phyloP scores from a whole-genome alignment of 2,888 invertebrate genomes.

The Pristionchus arcanus region DNA sequence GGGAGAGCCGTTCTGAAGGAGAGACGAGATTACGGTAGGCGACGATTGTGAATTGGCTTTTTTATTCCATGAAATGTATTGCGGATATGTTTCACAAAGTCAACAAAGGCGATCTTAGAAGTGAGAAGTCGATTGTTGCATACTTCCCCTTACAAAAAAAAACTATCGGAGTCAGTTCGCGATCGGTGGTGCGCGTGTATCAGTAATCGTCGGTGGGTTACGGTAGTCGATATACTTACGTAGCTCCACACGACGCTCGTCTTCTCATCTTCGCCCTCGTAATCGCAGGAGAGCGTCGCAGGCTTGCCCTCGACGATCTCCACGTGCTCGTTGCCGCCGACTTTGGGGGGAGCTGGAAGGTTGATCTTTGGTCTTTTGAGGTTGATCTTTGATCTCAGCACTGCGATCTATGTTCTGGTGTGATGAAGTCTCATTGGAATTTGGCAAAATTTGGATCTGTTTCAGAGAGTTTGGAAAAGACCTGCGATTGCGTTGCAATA shows the following conservation, averaged over 20 bases:
- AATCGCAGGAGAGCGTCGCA: conserved; percentile 74
- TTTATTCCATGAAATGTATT: too few relatives aligned
- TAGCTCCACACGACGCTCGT: conserved; percentile 74
- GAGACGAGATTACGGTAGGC: neutral
- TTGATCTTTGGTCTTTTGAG: neutral
- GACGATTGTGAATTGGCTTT: neutral
- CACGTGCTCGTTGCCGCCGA: conserved; percentile 72
- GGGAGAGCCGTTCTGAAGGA: conserved; percentile 47
- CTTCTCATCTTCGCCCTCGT: conserved; percentile 68
- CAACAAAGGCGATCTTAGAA: too few relatives aligned
- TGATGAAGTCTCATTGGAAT: too few relatives aligned
- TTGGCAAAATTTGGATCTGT: neutral
- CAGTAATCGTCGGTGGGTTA: neutral
- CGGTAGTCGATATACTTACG: conserved; percentile 60
- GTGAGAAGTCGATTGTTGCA: too few relatives aligned
- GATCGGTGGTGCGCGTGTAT: neutral
- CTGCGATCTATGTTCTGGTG: neutral
- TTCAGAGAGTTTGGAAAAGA: neutral
- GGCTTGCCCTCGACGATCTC: conserved; percentile 73
- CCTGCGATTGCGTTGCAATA: neutral
- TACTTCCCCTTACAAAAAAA: neutral
- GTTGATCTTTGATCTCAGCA: neutral
- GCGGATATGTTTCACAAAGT: too few relatives aligned
- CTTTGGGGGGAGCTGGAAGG: conserved; percentile 71
- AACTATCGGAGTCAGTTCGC: neutral